A percentile compares a stretch with the other conserved stretches of the same genome.
These are phyloP conservation scores for Allobates femoralis DNA, from an alignment of 2,797 vertebrate genomes.

Conservation along the genomic window DNA sequence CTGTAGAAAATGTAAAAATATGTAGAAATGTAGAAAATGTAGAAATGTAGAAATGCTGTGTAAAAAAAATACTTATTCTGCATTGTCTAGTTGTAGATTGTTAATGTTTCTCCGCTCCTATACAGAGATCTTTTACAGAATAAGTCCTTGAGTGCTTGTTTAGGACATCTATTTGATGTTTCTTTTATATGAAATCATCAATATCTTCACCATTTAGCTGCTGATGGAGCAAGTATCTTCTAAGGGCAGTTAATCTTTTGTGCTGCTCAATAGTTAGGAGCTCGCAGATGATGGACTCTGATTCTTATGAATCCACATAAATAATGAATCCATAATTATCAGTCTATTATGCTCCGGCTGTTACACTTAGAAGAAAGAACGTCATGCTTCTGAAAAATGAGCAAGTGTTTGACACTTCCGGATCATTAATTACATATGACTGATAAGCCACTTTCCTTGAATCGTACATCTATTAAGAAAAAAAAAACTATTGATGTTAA, in stretches of 20 bases:
- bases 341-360: background rate
- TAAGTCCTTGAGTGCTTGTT: conserved; percentile 3
- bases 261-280: background rate
- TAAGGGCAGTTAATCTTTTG: conserved; percentile 19
- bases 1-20: too few species aligned
- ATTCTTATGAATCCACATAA: conserved; percentile 12
- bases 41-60: too few species aligned
- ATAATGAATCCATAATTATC: conserved; percentile 29
- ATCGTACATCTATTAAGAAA: background rate
- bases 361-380: background rate
- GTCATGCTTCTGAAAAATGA: conserved; percentile 28
- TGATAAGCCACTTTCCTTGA: conserved; percentile 31
- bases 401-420: conserved; percentile 25
- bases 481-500: background rate
- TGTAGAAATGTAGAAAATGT: too few species aligned
- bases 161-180: background rate
- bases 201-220: conserved; percentile 19
- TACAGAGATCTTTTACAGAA: background rate
- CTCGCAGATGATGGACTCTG: conserved; percentile 28
- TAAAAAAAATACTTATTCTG: background rate
- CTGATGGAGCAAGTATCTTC: background rate
- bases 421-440: conserved; percentile 44
- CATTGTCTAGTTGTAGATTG: background rate
- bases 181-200: conserved; percentile 16
- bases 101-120: background rate